Evolutionary conservation across 2,113 vertebrate genomes (phyloP).

Genomic region (Istiophorus platypterus): DNA sequence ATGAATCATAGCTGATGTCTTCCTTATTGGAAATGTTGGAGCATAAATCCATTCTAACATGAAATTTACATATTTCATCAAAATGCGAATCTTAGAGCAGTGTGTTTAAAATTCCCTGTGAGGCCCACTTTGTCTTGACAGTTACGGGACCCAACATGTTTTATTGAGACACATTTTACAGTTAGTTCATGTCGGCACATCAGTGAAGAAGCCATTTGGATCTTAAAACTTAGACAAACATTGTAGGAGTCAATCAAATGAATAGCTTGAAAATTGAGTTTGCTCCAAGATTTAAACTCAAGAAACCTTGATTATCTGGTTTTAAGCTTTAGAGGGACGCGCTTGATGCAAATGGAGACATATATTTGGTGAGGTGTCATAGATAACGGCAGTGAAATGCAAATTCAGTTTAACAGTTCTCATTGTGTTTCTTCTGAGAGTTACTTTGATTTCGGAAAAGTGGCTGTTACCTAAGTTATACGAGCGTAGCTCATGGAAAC

Average conservation of each 20-base stretch:
- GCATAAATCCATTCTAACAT: constrained; percentile 25
- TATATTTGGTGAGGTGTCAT: constrained; percentile 27
- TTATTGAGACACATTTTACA: not conserved
- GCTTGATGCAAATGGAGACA: not conserved
- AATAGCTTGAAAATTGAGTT: constrained; percentile 31
- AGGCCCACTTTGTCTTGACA: not conserved
- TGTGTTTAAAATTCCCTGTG: not conserved
- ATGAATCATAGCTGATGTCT: constrained; percentile 53
- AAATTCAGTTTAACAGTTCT: constrained; percentile 21
- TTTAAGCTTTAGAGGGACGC: constrained; percentile 13
- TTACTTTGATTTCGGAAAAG: not conserved
- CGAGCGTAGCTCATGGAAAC: constrained; percentile 8
- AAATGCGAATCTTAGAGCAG: not conserved
- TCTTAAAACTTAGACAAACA: constrained; percentile 13
- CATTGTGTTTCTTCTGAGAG: constrained; percentile 2
- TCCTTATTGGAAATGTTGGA: constrained; percentile 20
- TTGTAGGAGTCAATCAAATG: constrained; percentile 27
- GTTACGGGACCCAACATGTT: constrained; percentile 23
- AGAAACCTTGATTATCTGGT: constrained; percentile 15
- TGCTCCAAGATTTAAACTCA: constrained; percentile 15
- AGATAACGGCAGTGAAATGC: not conserved
- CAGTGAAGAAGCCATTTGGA: constrained; percentile 1
- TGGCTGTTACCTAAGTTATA: constrained; percentile 10
- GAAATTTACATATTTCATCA: constrained; percentile 48
- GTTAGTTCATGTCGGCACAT: not conserved